Evolutionary conservation across 2,888 invertebrate species (phyloP).

Genomic region (Lepeophtheirus nordmannii): DNA sequence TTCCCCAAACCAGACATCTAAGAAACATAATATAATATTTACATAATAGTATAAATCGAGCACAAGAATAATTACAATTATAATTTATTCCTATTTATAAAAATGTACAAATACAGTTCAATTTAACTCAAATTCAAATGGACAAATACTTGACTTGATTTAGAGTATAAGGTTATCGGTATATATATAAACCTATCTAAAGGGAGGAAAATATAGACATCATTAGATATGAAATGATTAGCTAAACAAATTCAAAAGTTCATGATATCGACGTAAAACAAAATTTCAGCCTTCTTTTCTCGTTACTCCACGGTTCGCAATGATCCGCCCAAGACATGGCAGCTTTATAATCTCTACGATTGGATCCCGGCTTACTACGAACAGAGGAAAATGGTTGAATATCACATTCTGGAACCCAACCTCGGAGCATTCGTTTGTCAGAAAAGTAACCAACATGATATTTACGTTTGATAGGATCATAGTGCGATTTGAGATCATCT

Average conservation of each 20-base stretch:
- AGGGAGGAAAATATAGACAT: neutral
- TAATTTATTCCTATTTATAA: too few species aligned
- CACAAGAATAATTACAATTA: too few species aligned
- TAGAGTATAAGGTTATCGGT: neutral
- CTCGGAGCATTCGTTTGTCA: neutral
- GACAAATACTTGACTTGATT: neutral
- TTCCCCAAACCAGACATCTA: conserved; percentile 3
- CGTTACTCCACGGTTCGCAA: neutral
- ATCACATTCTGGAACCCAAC: neutral
- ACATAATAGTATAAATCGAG: neutral
- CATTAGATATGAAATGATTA: too few species aligned
- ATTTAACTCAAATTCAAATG: too few species aligned
- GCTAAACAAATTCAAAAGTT: too few species aligned
- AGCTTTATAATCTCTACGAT: neutral
- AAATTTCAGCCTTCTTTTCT: neutral
- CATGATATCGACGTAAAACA: neutral
- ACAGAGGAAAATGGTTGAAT: neutral
- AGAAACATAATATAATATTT: neutral
- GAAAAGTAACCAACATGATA: neutral
- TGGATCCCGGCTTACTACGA: neutral
- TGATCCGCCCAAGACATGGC: neutral
- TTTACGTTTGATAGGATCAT: neutral
- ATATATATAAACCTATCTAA: neutral
- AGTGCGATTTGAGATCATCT: neutral
- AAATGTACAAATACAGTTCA: too few species aligned